These are phyloP conservation scores for Synergus umbraculus DNA, from an alignment of 2,888 invertebrate genomes.

Conservation along the genomic window DNA sequence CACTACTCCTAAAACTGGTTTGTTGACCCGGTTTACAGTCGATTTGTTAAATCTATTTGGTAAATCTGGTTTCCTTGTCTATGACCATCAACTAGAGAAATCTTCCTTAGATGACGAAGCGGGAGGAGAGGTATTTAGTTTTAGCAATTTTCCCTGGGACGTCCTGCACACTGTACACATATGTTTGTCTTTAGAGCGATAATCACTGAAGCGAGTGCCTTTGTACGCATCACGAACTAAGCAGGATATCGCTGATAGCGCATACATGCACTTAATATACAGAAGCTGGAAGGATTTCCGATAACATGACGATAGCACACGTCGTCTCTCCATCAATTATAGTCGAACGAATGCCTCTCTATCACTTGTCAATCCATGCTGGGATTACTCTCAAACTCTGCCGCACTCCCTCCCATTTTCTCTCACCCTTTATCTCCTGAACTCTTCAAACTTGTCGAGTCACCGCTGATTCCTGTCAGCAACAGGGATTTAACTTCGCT, in stretches of 20 bases:
- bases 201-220: conserved; percentile 25
- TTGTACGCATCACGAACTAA: conserved; percentile 30
- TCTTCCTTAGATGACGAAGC: too few species aligned
- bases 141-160: background rate
- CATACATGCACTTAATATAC: conserved; percentile 1
- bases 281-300: conserved; percentile 26
- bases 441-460: conserved; percentile 27
- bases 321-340: conserved; percentile 30
- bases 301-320: conserved; percentile 34
- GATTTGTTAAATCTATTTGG: too few species aligned
- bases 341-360: conserved; percentile 21
- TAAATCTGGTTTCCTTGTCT: too few species aligned
- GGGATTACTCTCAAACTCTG: conserved; percentile 24
- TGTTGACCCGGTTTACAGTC: too few species aligned
- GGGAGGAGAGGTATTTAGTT: too few species aligned
- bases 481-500: conserved; percentile 21
- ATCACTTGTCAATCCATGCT: conserved; percentile 32
- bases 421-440: conserved; percentile 17
- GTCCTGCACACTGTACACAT: background rate
- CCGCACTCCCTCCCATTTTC: background rate
- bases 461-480: conserved; percentile 22
- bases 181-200: background rate
- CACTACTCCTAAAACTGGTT: too few species aligned
- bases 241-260: conserved; percentile 31
- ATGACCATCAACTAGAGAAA: too few species aligned